Evolutionary conservation across 1,140 invertebrate species (phyloP), one percentile per base, ranked within the genome.

Genomic region (Tetragnatha versicolor): DNA sequence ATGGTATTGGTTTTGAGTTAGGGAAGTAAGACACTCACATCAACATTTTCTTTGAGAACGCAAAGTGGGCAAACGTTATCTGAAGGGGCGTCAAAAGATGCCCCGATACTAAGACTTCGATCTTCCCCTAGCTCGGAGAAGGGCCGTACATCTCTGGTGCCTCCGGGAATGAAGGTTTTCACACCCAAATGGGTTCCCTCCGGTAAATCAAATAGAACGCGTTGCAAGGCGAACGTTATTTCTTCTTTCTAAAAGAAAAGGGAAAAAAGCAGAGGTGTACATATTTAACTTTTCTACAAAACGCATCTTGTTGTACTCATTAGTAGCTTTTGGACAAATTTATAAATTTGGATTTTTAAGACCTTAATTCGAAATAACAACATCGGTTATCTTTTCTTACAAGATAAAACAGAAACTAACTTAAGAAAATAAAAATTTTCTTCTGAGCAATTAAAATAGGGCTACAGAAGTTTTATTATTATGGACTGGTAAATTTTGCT

Each of bases 21-120:
- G n/a, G n/a, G n/a, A n/a, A n/a, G n/a, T n/a, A n/a, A n/a, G n/a
- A 7, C 31, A 45, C 65, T 33, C 49, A 68, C 65, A 3, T 49
- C 45, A 17, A 68, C 17, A 5, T 14, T 45, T 6, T 22, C 12
- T 6, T 2, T 12, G 5, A 68, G 5, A 17, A 17, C 65, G 25
- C 65, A 68, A 6, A 45, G 33, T 3, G 2, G 7, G 22, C 65
- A 68, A 10, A 33, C 22, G 1, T 33, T 45, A 3, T 0, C 2
- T 20, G 39, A 4, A 20, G 17, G 2, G 4, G 51, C 2, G 12
- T 1, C 3, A 22, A 55, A 55, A 25, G 2, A 1, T 10, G 45
- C 1, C 9, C 7, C 3, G 10, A 55, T 27, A 14, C 0, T 17
- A 5, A 49, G 14, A n/a, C 31, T 12, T 20, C 27, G 17, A 27